phyloP scores from a whole-genome alignment of 1,140 invertebrate species.

The Nephotettix cincticeps region DNA sequence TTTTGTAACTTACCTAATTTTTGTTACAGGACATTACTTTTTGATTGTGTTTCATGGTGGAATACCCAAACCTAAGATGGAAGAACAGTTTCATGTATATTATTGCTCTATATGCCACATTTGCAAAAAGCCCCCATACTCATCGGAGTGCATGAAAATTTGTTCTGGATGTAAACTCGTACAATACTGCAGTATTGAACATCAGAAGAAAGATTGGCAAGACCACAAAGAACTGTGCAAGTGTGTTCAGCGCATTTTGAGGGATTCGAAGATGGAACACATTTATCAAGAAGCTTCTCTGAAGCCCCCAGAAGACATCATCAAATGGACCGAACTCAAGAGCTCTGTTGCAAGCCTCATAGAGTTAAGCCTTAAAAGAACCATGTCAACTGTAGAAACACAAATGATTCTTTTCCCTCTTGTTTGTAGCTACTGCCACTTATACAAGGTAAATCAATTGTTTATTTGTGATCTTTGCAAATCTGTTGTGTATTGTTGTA shows the following conservation, averaged over 20 bases:
- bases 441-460: not conserved
- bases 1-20: too few species aligned
- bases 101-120: not conserved
- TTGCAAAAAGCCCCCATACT: not conserved
- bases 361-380: not conserved
- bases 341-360: not conserved
- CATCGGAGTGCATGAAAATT: not conserved
- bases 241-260: not conserved
- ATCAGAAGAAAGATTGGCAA: slow-evolving; percentile 2
- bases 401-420: not conserved
- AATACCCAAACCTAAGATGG: too few species aligned
- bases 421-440: not conserved
- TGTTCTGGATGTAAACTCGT: slow-evolving; percentile 9
- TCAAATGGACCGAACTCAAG: not conserved
- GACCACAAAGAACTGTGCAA: not conserved
- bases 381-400: not conserved
- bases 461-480: not conserved
- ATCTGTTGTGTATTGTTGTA: not conserved
- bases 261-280: not conserved
- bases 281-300: not conserved
- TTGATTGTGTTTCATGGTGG: too few species aligned
- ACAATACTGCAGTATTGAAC: not conserved
- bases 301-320: not conserved
- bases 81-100: not conserved
- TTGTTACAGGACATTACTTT: too few species aligned